Evolutionary conservation across 2,888 invertebrate genomes (phyloP).

Genomic region (Eurytoma californica): DNA sequence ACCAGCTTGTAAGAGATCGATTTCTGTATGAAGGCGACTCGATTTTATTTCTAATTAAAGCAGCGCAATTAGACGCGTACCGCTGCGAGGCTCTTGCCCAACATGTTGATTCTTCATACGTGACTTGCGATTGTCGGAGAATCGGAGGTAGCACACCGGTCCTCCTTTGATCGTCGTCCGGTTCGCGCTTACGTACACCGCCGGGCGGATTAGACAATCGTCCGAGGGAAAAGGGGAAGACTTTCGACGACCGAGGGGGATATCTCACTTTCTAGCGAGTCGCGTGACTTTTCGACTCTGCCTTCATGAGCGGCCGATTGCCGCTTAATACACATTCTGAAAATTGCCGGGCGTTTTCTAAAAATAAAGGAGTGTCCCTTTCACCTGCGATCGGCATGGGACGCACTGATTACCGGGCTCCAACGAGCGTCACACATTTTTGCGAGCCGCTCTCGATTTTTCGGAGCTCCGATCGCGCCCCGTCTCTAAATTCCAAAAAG

Average conservation of each 20-base stretch:
- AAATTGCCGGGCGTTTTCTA: slow-evolving; percentile 40
- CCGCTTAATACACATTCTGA: slow-evolving; percentile 31
- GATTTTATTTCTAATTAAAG: slow-evolving; percentile 46
- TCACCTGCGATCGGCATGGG: slow-evolving; percentile 5
- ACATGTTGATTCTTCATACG: slow-evolving; percentile 11
- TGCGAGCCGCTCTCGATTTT: no score
- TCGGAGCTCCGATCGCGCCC: no score
- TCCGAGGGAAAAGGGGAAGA: background rate
- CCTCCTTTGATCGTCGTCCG: background rate
- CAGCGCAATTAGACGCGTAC: slow-evolving; percentile 14
- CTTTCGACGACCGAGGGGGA: background rate
- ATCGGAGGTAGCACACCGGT: background rate
- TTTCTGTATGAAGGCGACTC: slow-evolving; percentile 33
- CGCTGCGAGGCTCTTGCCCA: slow-evolving; percentile 20
- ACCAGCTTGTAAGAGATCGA: slow-evolving; percentile 37
- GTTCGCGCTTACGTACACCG: background rate
- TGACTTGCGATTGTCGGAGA: slow-evolving; percentile 28
- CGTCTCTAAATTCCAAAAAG: no score
- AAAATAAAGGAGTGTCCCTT: slow-evolving; percentile 42
- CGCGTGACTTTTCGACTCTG: slow-evolving; percentile 7
- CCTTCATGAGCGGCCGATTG: slow-evolving; percentile 23
- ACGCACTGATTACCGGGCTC: no score
- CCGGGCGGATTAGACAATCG: background rate
- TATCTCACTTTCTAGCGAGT: slow-evolving; percentile 5
- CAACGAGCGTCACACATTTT: no score